Percentiles rank a stretch among this genome's conserved stretches.
Evolutionary conservation across 2,797 vertebrate species (phyloP).

Genomic region (Sylvia borin): DNA sequence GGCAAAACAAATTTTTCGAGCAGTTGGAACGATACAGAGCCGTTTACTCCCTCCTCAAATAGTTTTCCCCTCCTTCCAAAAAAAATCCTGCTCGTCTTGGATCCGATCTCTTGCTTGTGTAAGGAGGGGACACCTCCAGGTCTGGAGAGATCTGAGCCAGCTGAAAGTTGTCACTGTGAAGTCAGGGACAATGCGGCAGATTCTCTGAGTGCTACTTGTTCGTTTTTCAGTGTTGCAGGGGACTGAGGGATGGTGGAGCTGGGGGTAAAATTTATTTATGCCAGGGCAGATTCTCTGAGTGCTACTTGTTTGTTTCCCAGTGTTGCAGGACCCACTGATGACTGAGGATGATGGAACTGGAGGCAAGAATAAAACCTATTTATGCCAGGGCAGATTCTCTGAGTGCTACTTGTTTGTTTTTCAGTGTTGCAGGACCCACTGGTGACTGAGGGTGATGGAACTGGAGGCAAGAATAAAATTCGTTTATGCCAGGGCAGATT

Average conservation of each 20-base stretch:
- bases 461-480: neutral
- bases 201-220: neutral
- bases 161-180: neutral
- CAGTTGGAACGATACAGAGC: neutral
- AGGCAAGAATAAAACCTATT: too few relatives aligned
- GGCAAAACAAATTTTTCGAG: slow-evolving; percentile 43
- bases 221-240: neutral
- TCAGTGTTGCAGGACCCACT: neutral
- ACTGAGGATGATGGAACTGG: neutral
- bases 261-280: neutral
- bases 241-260: neutral
- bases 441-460: neutral
- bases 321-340: neutral
- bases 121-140: neutral
- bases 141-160: neutral
- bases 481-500: neutral
- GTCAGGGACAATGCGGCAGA: neutral
- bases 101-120: neutral
- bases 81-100: neutral
- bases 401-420: neutral
- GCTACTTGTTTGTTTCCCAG: neutral
- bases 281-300: neutral
- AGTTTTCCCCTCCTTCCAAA: neutral
- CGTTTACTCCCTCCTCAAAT: slow-evolving; percentile 1
- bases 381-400: neutral